Evolutionary conservation across 2,113 vertebrate genomes (phyloP).

Genomic region (Felis chaus): DNA sequence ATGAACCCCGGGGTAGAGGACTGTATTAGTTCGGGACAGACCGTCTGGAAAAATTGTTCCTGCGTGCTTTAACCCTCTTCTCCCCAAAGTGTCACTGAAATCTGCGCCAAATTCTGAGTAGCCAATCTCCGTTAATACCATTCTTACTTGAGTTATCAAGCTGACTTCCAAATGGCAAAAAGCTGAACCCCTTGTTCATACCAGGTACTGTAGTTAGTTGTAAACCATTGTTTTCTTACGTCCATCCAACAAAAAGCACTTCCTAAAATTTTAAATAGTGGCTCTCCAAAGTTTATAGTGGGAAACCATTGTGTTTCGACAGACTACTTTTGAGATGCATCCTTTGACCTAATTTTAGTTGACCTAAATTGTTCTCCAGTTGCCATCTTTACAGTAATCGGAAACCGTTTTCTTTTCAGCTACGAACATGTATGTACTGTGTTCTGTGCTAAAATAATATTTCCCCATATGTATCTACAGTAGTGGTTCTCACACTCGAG

Average conservation of each 20-base stretch:
- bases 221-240: background rate
- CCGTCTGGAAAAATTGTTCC: background rate
- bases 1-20: background rate
- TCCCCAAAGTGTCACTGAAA: background rate
- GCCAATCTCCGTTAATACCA: background rate
- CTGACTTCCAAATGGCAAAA: too few species aligned
- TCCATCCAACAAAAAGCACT: background rate
- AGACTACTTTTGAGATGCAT: background rate
- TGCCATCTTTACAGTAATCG: background rate
- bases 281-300: background rate
- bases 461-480: background rate
- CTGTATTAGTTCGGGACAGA: background rate
- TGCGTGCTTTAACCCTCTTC: background rate
- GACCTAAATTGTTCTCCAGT: background rate
- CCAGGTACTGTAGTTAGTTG: background rate
- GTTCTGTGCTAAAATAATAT: background rate
- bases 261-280: background rate
- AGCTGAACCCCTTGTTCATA: background rate
- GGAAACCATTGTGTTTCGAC: background rate
- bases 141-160: background rate
- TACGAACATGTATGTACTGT: background rate
- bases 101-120: background rate
- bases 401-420: background rate
- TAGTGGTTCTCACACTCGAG: background rate
- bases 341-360: constrained; percentile 24